phyloP scores from a whole-genome alignment of 2,113 vertebrate species.

The Trachemys scripta region DNA sequence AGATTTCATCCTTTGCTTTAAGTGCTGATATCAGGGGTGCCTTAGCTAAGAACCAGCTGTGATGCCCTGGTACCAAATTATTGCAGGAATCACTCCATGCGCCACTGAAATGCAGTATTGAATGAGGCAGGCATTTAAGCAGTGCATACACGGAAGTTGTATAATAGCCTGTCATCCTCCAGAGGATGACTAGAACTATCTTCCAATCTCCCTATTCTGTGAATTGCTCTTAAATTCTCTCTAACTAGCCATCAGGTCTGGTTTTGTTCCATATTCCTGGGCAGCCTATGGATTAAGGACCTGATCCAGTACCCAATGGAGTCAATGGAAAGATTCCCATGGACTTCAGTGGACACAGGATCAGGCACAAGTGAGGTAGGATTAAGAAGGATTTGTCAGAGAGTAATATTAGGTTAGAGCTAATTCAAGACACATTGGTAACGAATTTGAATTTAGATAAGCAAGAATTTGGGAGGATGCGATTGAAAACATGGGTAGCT shows the following conservation, averaged over 20 bases:
- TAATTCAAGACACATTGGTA: not conserved
- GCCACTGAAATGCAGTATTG: not conserved
- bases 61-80: not conserved
- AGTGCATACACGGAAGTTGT: not conserved
- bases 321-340: not conserved
- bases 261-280: rapidly evolving
- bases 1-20: not conserved
- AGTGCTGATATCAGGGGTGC: not conserved
- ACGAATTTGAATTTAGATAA: conserved; percentile 56
- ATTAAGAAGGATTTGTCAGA: conserved; percentile 66
- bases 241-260: not conserved
- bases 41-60: not conserved
- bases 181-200: not conserved
- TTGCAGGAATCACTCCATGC: not conserved
- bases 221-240: not conserved
- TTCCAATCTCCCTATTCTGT: not conserved
- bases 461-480: not conserved
- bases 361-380: conserved; percentile 19
- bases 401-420: conserved; percentile 52
- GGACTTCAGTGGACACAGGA: conserved; percentile 8
- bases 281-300: rapidly evolving
- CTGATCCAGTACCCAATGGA: not conserved
- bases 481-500: not conserved
- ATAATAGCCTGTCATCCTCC: not conserved
- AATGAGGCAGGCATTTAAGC: not conserved